phyloP scores from a whole-genome alignment of 2,113 vertebrate genomes.

The Mesocricetus auratus region DNA sequence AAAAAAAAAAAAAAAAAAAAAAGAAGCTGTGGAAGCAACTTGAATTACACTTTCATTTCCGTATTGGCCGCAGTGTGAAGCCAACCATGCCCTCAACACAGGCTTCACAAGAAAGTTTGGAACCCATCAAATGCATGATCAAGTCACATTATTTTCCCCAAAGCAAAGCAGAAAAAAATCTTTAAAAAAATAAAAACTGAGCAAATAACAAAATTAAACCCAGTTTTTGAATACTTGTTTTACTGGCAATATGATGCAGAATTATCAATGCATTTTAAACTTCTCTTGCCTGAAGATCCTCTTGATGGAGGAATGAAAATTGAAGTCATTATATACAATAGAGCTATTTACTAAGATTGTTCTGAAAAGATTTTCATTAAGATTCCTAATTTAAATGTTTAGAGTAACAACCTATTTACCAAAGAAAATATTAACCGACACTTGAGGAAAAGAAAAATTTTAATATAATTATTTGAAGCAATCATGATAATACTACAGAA shows the following conservation, averaged over 20 bases:
- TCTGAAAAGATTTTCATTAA: conserved; percentile 57
- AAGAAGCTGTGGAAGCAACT: background rate
- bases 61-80: background rate
- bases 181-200: background rate
- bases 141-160: background rate
- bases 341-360: conserved; percentile 31
- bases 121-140: background rate
- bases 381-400: conserved; percentile 57
- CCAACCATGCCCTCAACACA: background rate
- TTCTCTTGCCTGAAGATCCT: conserved; percentile 8
- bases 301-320: background rate
- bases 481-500: conserved; percentile 24
- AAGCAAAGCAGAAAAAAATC: conserved; percentile 50
- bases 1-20: too few species aligned
- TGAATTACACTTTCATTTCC: conserved; percentile 13
- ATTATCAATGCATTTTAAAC: conserved; percentile 40
- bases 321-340: background rate
- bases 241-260: background rate
- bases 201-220: background rate
- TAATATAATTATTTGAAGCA: conserved; percentile 49
- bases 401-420: conserved; percentile 33
- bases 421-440: conserved; percentile 40
- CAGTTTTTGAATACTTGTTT: conserved; percentile 23
- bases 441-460: conserved; percentile 39
- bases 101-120: conserved; percentile 18